Conservation (phyloP, 2,888 invertebrate species). For the Pecten maximus region DNA sequence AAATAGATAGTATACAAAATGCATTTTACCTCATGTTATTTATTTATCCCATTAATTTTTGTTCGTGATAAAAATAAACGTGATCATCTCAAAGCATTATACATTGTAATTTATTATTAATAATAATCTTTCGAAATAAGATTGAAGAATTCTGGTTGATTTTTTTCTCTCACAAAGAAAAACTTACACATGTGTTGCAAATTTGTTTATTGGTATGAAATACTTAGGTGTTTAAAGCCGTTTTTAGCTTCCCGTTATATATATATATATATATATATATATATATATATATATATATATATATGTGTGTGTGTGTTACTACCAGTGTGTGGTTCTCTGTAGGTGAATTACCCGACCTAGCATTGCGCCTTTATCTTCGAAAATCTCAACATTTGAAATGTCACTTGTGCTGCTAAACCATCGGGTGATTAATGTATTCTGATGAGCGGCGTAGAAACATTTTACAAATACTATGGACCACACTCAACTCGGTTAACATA, state of each 20-base stretch:
- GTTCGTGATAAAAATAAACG: no score
- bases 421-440: neutral
- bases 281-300: no score
- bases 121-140: no score
- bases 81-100: no score
- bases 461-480: neutral
- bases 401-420: constrained; percentile 26
- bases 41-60: no score
- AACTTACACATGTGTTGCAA: neutral
- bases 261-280: no score
- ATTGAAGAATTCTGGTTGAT: neutral
- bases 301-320: neutral
- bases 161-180: neutral
- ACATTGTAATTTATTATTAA: no score
- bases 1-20: no score
- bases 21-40: no score
- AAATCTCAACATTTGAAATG: constrained; percentile 35
- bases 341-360: constrained; percentile 13
- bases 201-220: neutral
- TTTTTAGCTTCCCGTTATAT: neutral
- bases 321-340: neutral
- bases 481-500: neutral
- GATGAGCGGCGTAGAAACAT: neutral
- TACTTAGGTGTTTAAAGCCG: neutral
- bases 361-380: neutral